A percentile compares a stretch with the other conserved stretches of the same genome.
Evolutionary conservation across 2,888 invertebrate species (phyloP).

Genomic region (Epistrophella euchroma): DNA sequence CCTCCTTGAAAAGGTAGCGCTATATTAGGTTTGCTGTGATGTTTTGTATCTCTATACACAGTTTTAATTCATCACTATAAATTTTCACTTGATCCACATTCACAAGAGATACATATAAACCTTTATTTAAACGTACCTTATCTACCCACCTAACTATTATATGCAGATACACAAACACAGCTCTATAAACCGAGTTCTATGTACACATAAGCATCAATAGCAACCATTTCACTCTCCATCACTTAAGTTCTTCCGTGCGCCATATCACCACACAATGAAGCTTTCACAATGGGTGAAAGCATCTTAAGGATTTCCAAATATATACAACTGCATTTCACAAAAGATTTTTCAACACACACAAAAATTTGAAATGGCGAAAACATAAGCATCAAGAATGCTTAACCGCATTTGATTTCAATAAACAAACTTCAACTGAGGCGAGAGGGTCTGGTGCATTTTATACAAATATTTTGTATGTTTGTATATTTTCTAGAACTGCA

Average conservation of each 20-base stretch:
- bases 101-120: constrained; percentile 22
- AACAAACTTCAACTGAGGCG: constrained; percentile 1
- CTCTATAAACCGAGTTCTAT: constrained; percentile 16
- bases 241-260: constrained; percentile 47
- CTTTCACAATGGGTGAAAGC: constrained; percentile 65
- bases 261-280: constrained; percentile 59
- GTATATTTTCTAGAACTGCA: constrained; percentile 18
- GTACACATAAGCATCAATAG: constrained; percentile 52
- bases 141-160: too few relatives aligned
- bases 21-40: constrained; percentile 22
- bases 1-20: constrained; percentile 43
- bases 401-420: constrained; percentile 73
- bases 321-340: constrained; percentile 71
- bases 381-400: constrained; percentile 70
- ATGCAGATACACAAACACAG: not conserved
- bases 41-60: constrained; percentile 22
- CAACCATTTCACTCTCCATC: constrained; percentile 72
- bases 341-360: constrained; percentile 52
- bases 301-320: constrained; percentile 74
- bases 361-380: constrained; percentile 49
- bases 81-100: constrained; percentile 72
- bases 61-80: constrained; percentile 57
- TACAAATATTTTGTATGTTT: constrained; percentile 61
- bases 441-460: constrained; percentile 55
- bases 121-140: not conserved